phyloP scores from a whole-genome alignment of 2,888 invertebrate genomes.

The Nomada goodeniana region DNA sequence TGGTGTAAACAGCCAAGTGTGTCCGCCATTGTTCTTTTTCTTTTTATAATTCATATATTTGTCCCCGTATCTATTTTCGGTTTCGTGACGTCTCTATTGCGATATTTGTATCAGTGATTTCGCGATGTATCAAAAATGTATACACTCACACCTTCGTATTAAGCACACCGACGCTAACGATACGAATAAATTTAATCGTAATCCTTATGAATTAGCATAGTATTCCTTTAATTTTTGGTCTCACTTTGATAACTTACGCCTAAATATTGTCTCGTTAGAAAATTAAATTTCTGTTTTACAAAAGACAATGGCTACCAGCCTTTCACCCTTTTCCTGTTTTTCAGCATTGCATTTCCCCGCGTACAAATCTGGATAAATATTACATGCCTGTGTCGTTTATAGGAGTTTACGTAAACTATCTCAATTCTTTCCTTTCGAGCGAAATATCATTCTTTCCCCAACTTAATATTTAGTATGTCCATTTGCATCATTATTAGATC shows the following conservation, averaged over 20 bases:
- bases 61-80: background rate
- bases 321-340: constrained; percentile 12
- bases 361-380: constrained; percentile 31
- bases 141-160: constrained; percentile 51
- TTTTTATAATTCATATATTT: constrained; percentile 11
- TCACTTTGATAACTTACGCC: constrained; percentile 80
- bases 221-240: constrained; percentile 83
- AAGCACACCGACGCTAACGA: constrained; percentile 55
- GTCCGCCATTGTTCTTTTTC: constrained; percentile 34
- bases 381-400: constrained; percentile 35
- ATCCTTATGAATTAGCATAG: constrained; percentile 73
- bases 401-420: constrained; percentile 39
- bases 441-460: constrained; percentile 8
- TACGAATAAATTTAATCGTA: constrained; percentile 70
- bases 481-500: background rate
- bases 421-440: constrained; percentile 39
- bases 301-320: constrained; percentile 46
- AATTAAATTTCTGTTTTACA: constrained; percentile 66
- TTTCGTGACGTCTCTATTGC: constrained; percentile 12
- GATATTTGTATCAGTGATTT: constrained; percentile 46
- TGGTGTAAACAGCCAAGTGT: constrained; percentile 27
- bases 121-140: constrained; percentile 58
- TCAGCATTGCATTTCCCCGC: constrained; percentile 29
- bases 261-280: constrained; percentile 83
- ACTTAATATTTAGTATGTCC: constrained; percentile 14